Percentiles rank a stretch among this genome's conserved stretches.
Conservation (phyloP, 1,140 invertebrate species). For the Cyrtorhinus lividipennis region DNA sequence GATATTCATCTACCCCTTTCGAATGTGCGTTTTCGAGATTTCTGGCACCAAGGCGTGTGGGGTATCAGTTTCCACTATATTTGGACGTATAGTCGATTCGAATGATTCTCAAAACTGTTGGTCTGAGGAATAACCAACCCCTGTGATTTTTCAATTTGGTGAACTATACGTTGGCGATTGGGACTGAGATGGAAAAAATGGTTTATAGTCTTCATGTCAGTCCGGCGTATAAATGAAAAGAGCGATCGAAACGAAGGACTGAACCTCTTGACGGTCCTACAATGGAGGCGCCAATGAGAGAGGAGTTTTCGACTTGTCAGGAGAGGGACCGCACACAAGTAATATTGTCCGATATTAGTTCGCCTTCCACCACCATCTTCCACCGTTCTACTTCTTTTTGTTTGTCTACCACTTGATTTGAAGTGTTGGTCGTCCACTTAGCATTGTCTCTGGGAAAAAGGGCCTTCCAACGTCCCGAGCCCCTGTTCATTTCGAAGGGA, state of each 20-base stretch:
- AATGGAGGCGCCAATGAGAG: constrained; percentile 9
- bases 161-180: too few relatives aligned
- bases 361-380: neutral
- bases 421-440: constrained; percentile 2
- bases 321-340: constrained; percentile 8
- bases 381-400: neutral
- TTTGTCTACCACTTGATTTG: constrained; percentile 8
- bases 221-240: too few relatives aligned
- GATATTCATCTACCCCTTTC: too few relatives aligned
- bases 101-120: too few relatives aligned
- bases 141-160: too few relatives aligned
- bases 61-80: too few relatives aligned
- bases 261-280: neutral
- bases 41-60: too few relatives aligned
- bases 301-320: constrained; percentile 5
- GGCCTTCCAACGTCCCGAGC: neutral
- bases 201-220: too few relatives aligned
- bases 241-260: neutral
- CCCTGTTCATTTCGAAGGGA: neutral
- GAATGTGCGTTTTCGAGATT: too few relatives aligned
- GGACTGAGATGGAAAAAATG: too few relatives aligned
- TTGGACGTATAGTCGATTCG: too few relatives aligned
- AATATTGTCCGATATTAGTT: constrained; percentile 10
- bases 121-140: too few relatives aligned
- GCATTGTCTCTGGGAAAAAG: constrained; percentile 1